These are phyloP conservation scores for Macropus fuliginosus DNA, from an alignment of 2,797 vertebrate genomes.

Conservation along the genomic window DNA sequence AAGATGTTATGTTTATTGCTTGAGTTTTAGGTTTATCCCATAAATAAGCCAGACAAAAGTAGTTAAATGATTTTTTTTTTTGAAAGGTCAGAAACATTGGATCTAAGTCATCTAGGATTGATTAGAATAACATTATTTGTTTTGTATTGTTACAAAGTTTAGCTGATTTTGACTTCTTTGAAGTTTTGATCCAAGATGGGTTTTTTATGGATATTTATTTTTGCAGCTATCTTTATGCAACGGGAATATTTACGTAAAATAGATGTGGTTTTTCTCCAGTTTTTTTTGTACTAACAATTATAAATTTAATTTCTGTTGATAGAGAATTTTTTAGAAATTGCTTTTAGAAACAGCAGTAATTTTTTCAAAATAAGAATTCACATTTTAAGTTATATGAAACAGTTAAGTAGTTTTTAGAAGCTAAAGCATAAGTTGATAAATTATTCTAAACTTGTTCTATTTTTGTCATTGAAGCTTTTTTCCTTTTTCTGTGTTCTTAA, in stretches of 20 bases:
- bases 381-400: slow-evolving; percentile 51
- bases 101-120: not conserved
- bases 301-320: slow-evolving; percentile 47
- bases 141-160: not conserved
- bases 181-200: not conserved
- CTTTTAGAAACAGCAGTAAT: slow-evolving; percentile 14
- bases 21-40: slow-evolving; percentile 21
- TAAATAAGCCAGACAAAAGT: slow-evolving; percentile 38
- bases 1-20: not conserved
- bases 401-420: slow-evolving; percentile 38
- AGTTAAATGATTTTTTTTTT: not conserved
- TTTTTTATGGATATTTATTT: not conserved
- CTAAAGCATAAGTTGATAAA: slow-evolving; percentile 72
- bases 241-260: not conserved
- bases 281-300: slow-evolving; percentile 29
- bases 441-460: slow-evolving; percentile 72
- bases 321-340: not conserved
- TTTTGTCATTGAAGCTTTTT: slow-evolving; percentile 79
- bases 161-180: not conserved
- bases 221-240: not conserved
- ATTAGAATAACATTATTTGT: too few relatives aligned
- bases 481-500: slow-evolving; percentile 43
- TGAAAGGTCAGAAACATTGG: not conserved
- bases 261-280: slow-evolving; percentile 13
- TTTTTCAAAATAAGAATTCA: slow-evolving; percentile 53